Conservation (phyloP, 2,797 vertebrate species). For the Phrynocephalus forsythii region DNA sequence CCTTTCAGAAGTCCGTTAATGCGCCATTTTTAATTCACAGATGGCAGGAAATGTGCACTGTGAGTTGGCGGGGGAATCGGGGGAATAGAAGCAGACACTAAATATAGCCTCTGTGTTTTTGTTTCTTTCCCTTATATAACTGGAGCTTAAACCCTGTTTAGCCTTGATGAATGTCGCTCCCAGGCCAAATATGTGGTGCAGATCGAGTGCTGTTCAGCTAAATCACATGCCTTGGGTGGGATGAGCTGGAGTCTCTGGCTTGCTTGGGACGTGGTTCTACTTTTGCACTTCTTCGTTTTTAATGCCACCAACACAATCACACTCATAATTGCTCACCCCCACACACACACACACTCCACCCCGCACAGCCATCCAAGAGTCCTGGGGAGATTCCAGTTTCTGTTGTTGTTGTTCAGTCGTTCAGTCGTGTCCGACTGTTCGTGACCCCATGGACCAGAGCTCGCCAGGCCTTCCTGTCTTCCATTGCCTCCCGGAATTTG, state of each 20-base stretch:
- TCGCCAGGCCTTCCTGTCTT: too few relatives aligned
- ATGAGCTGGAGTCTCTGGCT: conserved; percentile 12
- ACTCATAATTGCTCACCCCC: too few relatives aligned
- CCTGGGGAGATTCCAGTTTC: too few relatives aligned
- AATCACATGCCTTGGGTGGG: conserved; percentile 11
- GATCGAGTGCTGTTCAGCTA: conserved; percentile 42
- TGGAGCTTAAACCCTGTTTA: neutral
- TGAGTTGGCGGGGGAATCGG: conserved; percentile 42
- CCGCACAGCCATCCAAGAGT: too few relatives aligned
- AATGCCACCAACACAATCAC: neutral
- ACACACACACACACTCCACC: too few relatives aligned
- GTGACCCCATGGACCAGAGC: too few relatives aligned
- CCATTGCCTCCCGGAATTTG: too few relatives aligned
- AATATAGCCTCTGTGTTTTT: neutral
- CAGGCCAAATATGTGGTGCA: conserved; percentile 44
- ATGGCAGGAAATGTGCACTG: conserved; percentile 31
- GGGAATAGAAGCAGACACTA: conserved; percentile 17
- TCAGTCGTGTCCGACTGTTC: too few relatives aligned
- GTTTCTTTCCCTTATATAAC: neutral
- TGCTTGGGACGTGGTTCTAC: neutral
- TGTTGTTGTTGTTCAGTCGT: too few relatives aligned
- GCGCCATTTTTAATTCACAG: conserved; percentile 57
- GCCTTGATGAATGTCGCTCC: conserved; percentile 41
- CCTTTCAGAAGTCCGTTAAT: conserved; percentile 32
- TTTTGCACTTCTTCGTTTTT: neutral